These are phyloP conservation scores for Apotomis capreana DNA, from an alignment of 2,888 invertebrate species.

Conservation along the genomic window DNA sequence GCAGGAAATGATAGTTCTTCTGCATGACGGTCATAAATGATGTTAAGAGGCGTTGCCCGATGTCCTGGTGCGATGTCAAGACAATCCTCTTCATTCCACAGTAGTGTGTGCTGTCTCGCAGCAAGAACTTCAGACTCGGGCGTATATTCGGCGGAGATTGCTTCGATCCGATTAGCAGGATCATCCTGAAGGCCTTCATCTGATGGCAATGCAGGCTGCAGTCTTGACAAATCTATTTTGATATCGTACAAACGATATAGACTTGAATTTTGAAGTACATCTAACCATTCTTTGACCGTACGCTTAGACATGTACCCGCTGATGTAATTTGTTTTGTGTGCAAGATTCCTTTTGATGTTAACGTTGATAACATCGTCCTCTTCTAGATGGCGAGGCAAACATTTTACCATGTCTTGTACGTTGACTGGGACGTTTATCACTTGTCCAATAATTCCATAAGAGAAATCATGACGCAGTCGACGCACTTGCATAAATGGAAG, in stretches of 20 bases:
- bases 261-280: slow-evolving; percentile 47
- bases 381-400: slow-evolving; percentile 54
- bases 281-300: slow-evolving; percentile 52
- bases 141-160: slow-evolving; percentile 47
- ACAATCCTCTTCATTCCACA: slow-evolving; percentile 58
- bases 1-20: slow-evolving; percentile 66
- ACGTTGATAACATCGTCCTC: slow-evolving; percentile 59
- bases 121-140: slow-evolving; percentile 51
- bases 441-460: slow-evolving; percentile 60
- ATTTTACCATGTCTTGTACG: slow-evolving; percentile 56
- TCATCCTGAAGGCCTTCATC: slow-evolving; percentile 48
- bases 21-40: slow-evolving; percentile 60
- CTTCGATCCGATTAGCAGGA: slow-evolving; percentile 49
- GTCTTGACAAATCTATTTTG: slow-evolving; percentile 51
- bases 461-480: slow-evolving; percentile 54
- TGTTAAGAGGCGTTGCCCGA: slow-evolving; percentile 50
- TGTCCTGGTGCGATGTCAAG: slow-evolving; percentile 55
- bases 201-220: slow-evolving; percentile 46
- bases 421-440: slow-evolving; percentile 62
- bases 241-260: slow-evolving; percentile 55
- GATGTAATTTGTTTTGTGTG: slow-evolving; percentile 55
- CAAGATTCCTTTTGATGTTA: slow-evolving; percentile 54
- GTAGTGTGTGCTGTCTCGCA: slow-evolving; percentile 52
- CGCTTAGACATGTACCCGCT: slow-evolving; percentile 51
- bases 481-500: slow-evolving; percentile 61